Evolutionary conservation across 1,140 invertebrate species (phyloP), one percentile per base, ranked within the genome.

Genomic region (Bursaphelenchus mucronatus): DNA sequence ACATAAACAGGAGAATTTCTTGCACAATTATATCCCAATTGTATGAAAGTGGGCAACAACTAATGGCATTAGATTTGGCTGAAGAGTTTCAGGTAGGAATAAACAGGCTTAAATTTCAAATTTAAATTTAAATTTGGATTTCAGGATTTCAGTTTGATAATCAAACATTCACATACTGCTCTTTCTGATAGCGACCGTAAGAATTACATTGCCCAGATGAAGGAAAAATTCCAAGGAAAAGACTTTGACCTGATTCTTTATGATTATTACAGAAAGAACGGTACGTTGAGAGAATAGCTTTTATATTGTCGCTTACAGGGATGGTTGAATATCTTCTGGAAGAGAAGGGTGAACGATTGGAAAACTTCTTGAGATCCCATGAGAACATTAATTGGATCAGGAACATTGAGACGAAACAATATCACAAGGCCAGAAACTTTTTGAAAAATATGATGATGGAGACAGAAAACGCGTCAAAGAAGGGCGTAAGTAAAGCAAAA

Each of bases 311-410:
- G 8, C 7, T 13, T 45, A 7, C 15, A 69, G 69, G 47, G 11
- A 69, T 72, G 69, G 44, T 52, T 47, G 54, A 69, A 10, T 53
- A 72, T 21, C 46, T 69, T n/a, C 41, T 69, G 6, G 68, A 58
- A 39, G 68, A 69, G 19, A 57, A 47, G 3, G 68, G 68, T 11
- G 56, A 72, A 49, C 21, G 45, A 11, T 40, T 65, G 21, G 56
- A 63, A n/a, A 49, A 70, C 63, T 69, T 69, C 40, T 47, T 69
- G 8, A 11, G 57, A 13, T 46, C 52, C 40, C 69, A 54, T 50
- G 43, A 69, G 40, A 51, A 69, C 41, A 74, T 69, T 19, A 68
- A 51, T 44, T 69, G 68, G 68, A 69, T 69, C 15, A 61, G 68
- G 7, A 44, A 63, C 8, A 54, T 69, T 17, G 68, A 51, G n/a